Percentiles rank a stretch among this genome's conserved stretches.
These are phyloP conservation scores for Muscina levida DNA, from an alignment of 2,888 invertebrate genomes.

Conservation along the genomic window DNA sequence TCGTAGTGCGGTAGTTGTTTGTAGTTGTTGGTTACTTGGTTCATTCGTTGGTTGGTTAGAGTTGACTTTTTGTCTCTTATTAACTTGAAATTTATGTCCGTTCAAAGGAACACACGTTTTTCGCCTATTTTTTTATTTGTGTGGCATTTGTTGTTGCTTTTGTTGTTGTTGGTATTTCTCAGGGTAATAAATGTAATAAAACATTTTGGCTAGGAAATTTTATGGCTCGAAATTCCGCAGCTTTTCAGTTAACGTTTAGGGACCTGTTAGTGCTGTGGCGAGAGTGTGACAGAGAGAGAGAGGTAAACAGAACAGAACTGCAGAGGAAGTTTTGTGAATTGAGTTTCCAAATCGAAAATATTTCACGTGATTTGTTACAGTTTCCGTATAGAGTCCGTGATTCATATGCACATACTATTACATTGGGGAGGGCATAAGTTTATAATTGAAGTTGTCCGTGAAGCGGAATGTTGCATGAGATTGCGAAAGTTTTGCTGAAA, in stretches of 20 bases:
- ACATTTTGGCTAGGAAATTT: conserved; percentile 45
- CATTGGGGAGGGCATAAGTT: conserved; percentile 7
- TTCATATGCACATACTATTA: conserved; percentile 6
- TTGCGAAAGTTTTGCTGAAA: conserved; percentile 22
- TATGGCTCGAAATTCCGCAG: conserved; percentile 49
- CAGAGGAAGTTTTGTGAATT: not conserved
- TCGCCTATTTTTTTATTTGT: conserved; percentile 1
- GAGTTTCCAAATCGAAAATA: not conserved
- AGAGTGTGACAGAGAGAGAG: not conserved
- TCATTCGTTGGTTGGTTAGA: conserved; percentile 3
- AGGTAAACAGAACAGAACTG: not conserved
- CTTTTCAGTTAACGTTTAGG: not conserved
- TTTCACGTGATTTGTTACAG: conserved; percentile 29
- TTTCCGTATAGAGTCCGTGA: conserved; percentile 16
- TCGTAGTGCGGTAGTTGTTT: conserved; percentile 9
- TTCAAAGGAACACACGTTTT: conserved; percentile 50
- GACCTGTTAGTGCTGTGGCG: not conserved
- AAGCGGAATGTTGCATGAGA: conserved; percentile 7
- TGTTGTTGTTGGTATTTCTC: conserved; percentile 5
- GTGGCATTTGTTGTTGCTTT: not conserved
- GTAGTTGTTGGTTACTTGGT: not conserved
- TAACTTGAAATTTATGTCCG: conserved; percentile 56
- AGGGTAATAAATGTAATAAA: conserved; percentile 54
- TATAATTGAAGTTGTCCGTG: conserved; percentile 35
- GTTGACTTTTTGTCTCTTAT: conserved; percentile 35